These are phyloP conservation scores for Siniperca undulata DNA, from an alignment of 2,797 vertebrate species.

Conservation along the genomic window DNA sequence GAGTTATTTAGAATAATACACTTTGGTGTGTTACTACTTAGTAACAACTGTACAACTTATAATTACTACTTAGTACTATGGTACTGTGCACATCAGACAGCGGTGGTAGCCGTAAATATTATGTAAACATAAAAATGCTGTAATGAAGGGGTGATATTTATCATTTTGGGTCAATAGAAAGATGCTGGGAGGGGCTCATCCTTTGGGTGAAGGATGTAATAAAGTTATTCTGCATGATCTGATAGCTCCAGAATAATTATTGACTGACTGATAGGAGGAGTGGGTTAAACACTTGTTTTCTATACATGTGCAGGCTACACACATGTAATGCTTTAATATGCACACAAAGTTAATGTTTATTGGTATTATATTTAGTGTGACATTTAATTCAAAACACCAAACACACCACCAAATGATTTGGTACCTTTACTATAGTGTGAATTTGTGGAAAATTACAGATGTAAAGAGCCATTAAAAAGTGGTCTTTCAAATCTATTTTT, in stretches of 20 bases:
- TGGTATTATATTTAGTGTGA: not conserved
- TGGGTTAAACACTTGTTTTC: not conserved
- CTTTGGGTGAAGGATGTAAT: too few relatives aligned
- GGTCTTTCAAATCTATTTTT: not conserved
- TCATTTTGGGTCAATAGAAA: not conserved
- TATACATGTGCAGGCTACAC: not conserved
- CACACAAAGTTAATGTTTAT: not conserved
- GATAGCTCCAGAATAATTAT: not conserved
- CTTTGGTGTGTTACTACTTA: not conserved
- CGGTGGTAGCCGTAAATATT: not conserved
- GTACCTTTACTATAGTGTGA: not conserved
- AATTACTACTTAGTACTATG: not conserved
- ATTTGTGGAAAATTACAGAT: not conserved
- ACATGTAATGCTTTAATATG: constrained; percentile 11
- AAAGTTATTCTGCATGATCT: not conserved
- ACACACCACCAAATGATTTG: not conserved
- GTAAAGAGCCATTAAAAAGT: not conserved
- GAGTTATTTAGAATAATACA: not conserved
- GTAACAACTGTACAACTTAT: not conserved
- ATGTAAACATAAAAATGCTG: not conserved
- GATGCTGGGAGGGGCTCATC: not conserved
- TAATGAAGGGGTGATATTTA: not conserved
- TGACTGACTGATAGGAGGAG: not conserved
- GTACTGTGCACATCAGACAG: not conserved
- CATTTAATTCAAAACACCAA: not conserved